A percentile compares a stretch with the other conserved stretches of the same genome.
These are phyloP conservation scores for Acanthurus tractus DNA, from an alignment of 2,797 vertebrate genomes.

Conservation along the genomic window DNA sequence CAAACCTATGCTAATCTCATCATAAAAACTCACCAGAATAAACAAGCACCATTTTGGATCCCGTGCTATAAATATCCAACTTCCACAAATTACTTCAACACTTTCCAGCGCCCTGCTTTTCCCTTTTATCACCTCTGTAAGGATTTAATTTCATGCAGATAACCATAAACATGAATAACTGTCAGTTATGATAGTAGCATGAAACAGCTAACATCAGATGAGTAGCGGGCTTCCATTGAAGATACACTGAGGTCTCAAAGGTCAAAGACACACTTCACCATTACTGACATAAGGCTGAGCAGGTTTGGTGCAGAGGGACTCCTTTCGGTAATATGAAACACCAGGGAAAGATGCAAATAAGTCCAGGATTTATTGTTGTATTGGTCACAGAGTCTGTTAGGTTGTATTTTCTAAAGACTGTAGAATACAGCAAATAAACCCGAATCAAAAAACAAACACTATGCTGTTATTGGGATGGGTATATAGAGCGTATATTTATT, in stretches of 20 bases:
- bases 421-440: not conserved
- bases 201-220: conserved; percentile 55
- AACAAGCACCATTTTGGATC: not conserved
- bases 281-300: conserved; percentile 50
- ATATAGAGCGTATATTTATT: not conserved
- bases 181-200: conserved; percentile 48
- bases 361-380: not conserved
- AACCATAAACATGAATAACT: conserved; percentile 51
- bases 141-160: conserved; percentile 54
- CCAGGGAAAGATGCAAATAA: conserved; percentile 17
- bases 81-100: conserved; percentile 7
- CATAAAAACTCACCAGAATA: not conserved
- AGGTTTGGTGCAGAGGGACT: conserved; percentile 38
- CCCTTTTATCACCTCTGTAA: conserved; percentile 30
- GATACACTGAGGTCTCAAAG: conserved; percentile 41
- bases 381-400: not conserved
- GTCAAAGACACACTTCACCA: conserved; percentile 61
- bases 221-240: conserved; percentile 53
- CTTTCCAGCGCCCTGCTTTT: conserved; percentile 12
- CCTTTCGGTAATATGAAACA: conserved; percentile 29
- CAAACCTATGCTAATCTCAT: not conserved
- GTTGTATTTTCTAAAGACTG: not conserved
- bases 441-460: not conserved
- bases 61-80: conserved; percentile 18
- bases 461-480: not conserved